A percentile compares a stretch with the other conserved stretches of the same genome.
phyloP scores from a whole-genome alignment of 2,888 invertebrate species.

The Trichogramma evanescens region DNA sequence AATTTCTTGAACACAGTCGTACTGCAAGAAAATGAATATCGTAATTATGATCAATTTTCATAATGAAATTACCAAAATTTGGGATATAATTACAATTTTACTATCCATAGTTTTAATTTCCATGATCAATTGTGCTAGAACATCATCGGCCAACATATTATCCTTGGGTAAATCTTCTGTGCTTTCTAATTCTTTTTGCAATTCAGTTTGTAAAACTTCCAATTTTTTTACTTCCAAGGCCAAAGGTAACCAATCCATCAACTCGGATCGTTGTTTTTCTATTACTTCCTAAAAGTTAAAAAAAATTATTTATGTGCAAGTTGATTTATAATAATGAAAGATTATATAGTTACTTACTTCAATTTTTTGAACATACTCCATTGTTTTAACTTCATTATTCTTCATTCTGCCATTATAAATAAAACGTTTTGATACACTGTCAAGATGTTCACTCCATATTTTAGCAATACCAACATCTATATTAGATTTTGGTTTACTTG shows the following conservation, averaged over 20 bases:
- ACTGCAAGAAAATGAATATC: conserved; percentile 24
- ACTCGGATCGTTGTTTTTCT: conserved; percentile 22
- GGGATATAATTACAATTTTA: conserved; percentile 29
- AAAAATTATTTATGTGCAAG: neutral
- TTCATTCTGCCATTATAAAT: conserved; percentile 24
- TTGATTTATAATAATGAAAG: neutral
- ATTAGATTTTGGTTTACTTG: conserved; percentile 13
- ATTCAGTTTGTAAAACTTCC: conserved; percentile 28
- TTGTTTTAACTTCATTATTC: conserved; percentile 25
- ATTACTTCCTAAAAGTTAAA: conserved; percentile 16
- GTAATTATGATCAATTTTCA: neutral
- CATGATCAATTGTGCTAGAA: conserved; percentile 28
- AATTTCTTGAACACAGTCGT: conserved; percentile 29
- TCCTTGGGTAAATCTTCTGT: conserved; percentile 26
- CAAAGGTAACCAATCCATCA: conserved; percentile 35
- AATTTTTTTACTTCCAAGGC: conserved; percentile 36
- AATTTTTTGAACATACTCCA: conserved; percentile 35
- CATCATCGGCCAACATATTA: conserved; percentile 18
- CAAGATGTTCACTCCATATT: conserved; percentile 32
- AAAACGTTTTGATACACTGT: conserved; percentile 26
- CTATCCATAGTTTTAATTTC: conserved; percentile 30
- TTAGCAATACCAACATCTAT: conserved; percentile 32
- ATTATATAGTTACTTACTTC: conserved; percentile 27
- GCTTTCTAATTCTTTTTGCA: conserved; percentile 31
- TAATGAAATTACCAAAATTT: neutral